These are phyloP conservation scores for Bryconaethiops microstoma DNA, from an alignment of 2,797 vertebrate genomes.

Conservation along the genomic window DNA sequence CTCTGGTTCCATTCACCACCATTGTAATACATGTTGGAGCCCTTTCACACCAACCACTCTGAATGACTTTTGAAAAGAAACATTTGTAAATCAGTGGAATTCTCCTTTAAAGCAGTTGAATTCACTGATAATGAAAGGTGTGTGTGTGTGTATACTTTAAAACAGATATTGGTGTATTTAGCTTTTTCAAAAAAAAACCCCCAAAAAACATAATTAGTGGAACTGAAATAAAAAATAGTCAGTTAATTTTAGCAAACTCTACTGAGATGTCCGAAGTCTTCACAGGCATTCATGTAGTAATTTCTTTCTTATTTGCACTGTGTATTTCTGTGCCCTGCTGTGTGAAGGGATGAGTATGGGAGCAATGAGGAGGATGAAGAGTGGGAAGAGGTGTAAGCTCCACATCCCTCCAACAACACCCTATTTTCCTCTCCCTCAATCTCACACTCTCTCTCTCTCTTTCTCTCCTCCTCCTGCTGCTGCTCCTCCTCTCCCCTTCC, in stretches of 20 bases:
- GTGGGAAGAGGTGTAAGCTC: conserved; percentile 70
- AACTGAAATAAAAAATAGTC: too few relatives aligned
- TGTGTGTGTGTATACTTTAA: too few relatives aligned
- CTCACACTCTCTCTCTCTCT: conserved; percentile 77
- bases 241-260: background rate
- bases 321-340: conserved; percentile 13
- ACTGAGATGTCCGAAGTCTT: background rate
- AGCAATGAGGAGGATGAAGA: conserved; percentile 57
- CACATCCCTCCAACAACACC: conserved; percentile 72
- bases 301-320: background rate
- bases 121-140: too few relatives aligned
- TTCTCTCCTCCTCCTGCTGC: conserved; percentile 70
- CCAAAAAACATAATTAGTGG: background rate
- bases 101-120: too few relatives aligned
- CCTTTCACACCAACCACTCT: too few relatives aligned
- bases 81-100: too few relatives aligned
- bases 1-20: too few relatives aligned
- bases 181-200: too few relatives aligned
- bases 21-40: too few relatives aligned
- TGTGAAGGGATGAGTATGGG: conserved; percentile 23
- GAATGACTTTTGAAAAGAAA: too few relatives aligned
- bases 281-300: too few relatives aligned
- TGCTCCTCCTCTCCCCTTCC: conserved; percentile 64
- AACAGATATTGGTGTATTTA: background rate
- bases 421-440: conserved; percentile 78